Evolutionary conservation across 2,113 vertebrate genomes (phyloP), one percentile per base, ranked within the genome.

Genomic region (Cepphus grylle): DNA sequence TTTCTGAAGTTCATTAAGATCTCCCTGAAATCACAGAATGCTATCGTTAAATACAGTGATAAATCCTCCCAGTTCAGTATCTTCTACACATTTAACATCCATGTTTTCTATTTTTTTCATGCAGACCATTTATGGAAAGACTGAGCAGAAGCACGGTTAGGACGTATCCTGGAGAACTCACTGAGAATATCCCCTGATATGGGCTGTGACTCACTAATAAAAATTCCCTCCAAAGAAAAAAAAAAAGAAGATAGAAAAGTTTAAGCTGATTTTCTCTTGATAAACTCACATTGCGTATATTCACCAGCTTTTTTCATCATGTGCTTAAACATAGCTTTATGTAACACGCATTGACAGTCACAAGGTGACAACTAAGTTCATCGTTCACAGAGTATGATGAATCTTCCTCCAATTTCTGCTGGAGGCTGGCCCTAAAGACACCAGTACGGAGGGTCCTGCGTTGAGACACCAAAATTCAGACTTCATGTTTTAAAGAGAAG

Each of bases 361-460:
- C 15, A 52, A 58, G 22, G 56, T 29, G 13, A 43, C n/a, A 45
- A 56, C 3, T 11, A 55, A 56, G 74, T 43, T 69, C 5, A 38
- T 17, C 0, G 0, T 34, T 58, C 47, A 38, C 34, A 30, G 12
- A 36, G 9, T 34, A 8, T 10, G 6, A 47, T 21, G 7, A 40
- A 34, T 36, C 29, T 62, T 62, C 19, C 26, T 79, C 72, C 11
- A n/a, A 34, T 30, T 58, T 52, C 36, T 62, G 47, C 53, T 22
- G 32, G 22, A 77, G 36, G 12, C 11, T 71, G 58, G 18, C 6
- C 29, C 52, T 59, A 38, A 26, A 61, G 12, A 32, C 30, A 19
- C 17, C 25, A 78, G 6, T 6, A 21, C 8, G 49, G 30, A 52
- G 22, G 8, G 5, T 5, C 23, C 25, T 42, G 11, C 53, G 38